A percentile compares a stretch with the other conserved stretches of the same genome.
Evolutionary conservation across 2,113 vertebrate genomes (phyloP).

Genomic region (Gorsachius goisagi): DNA sequence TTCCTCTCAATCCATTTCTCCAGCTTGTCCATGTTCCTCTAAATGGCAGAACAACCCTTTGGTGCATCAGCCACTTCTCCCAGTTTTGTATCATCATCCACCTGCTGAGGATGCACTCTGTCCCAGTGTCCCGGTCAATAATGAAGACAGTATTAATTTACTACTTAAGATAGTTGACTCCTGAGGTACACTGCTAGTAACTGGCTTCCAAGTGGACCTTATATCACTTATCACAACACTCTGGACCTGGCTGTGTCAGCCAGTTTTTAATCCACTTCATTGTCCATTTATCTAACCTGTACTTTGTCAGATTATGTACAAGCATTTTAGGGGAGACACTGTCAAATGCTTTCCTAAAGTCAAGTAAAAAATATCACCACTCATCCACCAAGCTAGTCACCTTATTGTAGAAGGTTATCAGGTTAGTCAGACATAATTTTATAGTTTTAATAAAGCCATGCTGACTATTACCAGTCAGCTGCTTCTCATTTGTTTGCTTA

Average conservation of each 20-base stretch:
- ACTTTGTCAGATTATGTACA: background rate
- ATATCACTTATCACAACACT: no score
- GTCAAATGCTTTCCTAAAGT: background rate
- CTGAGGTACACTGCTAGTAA: background rate
- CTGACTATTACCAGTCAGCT: background rate
- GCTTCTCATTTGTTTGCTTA: background rate
- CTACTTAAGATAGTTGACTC: background rate
- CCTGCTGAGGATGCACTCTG: background rate
- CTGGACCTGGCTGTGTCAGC: background rate
- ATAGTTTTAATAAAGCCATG: background rate
- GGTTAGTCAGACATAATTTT: background rate
- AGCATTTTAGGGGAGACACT: background rate
- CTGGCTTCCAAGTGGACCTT: background rate
- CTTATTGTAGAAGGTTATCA: background rate
- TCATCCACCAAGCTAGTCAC: background rate
- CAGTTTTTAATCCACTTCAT: background rate
- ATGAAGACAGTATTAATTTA: background rate
- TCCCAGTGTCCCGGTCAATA: background rate
- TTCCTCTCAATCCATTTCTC: background rate
- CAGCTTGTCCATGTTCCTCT: background rate
- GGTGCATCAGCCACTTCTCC: background rate
- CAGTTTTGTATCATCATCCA: background rate
- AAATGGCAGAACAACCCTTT: background rate
- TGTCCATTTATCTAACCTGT: background rate
- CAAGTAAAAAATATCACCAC: background rate